Evolutionary conservation across 2,113 vertebrate genomes (phyloP).

Genomic region (Emydocephalus ijimae): DNA sequence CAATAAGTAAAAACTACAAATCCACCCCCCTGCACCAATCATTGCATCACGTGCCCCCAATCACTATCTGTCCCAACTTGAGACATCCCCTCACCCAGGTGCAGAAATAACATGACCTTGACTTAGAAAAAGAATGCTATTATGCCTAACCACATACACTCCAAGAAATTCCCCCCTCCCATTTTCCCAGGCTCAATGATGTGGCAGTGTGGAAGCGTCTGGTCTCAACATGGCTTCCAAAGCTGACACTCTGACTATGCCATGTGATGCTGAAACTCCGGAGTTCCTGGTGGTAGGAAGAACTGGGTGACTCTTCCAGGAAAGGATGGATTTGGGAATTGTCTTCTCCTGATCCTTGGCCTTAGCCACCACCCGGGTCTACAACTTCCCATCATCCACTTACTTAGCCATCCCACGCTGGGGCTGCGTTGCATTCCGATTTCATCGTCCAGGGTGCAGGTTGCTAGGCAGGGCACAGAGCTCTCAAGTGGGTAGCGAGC

Average conservation of each 20-base stretch:
- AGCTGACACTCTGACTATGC: neutral
- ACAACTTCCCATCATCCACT: slow-evolving; percentile 65
- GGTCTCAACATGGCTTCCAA: no score
- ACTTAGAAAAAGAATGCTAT: no score
- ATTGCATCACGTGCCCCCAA: no score
- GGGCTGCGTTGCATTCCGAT: slow-evolving; percentile 80
- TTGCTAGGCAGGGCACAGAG: slow-evolving; percentile 90
- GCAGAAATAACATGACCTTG: no score
- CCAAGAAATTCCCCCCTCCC: no score
- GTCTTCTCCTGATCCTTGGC: neutral
- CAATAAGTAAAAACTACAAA: no score
- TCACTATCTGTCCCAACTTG: no score
- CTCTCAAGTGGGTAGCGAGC: slow-evolving; percentile 90
- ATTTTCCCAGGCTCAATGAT: no score
- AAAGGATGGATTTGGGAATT: neutral
- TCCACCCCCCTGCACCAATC: no score
- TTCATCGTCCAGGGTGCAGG: slow-evolving; percentile 82
- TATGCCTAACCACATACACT: no score
- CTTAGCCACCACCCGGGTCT: neutral
- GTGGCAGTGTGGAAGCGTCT: no score
- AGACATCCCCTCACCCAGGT: no score
- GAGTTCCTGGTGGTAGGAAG: neutral
- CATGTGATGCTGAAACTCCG: neutral
- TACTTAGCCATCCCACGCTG: slow-evolving; percentile 97
- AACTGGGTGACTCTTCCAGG: neutral